phyloP scores from a whole-genome alignment of 2,888 invertebrate genomes.

The Heliconius cydno region DNA sequence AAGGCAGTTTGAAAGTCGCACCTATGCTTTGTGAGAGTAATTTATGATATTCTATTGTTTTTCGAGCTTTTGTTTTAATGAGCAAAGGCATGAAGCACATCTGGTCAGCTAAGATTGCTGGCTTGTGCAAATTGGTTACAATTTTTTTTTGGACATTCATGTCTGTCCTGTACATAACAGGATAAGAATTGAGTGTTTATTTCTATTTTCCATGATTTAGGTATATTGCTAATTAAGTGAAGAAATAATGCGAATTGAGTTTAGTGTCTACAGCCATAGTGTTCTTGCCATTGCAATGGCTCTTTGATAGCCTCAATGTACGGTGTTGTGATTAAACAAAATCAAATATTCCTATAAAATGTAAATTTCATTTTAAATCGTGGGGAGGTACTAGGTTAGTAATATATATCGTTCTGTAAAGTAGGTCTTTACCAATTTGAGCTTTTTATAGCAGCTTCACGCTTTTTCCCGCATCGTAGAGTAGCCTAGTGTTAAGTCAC shows the following conservation, averaged over 20 bases:
- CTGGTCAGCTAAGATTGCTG: constrained; percentile 4
- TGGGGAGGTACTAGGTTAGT: background rate
- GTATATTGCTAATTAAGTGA: too few relatives aligned
- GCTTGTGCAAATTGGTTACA: background rate
- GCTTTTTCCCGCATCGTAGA: background rate
- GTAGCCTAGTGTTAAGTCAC: background rate
- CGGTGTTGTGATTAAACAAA: background rate
- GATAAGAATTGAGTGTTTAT: too few relatives aligned
- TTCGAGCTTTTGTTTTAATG: constrained; percentile 22
- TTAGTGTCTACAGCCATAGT: background rate
- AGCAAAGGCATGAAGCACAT: constrained; percentile 23
- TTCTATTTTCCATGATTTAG: too few relatives aligned
- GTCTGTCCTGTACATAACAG: too few relatives aligned
- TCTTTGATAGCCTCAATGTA: background rate
- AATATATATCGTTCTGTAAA: background rate
- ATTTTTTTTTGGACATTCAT: background rate
- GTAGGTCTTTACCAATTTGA: background rate
- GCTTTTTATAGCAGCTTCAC: background rate
- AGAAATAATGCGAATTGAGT: too few relatives aligned
- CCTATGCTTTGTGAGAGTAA: constrained; percentile 34
- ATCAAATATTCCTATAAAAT: background rate
- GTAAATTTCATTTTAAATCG: background rate
- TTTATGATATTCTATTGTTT: constrained; percentile 36
- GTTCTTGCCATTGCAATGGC: background rate
- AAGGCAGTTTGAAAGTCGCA: constrained; percentile 32